Evolutionary conservation across 2,888 invertebrate genomes (phyloP).

Genomic region (Belgica antarctica): DNA sequence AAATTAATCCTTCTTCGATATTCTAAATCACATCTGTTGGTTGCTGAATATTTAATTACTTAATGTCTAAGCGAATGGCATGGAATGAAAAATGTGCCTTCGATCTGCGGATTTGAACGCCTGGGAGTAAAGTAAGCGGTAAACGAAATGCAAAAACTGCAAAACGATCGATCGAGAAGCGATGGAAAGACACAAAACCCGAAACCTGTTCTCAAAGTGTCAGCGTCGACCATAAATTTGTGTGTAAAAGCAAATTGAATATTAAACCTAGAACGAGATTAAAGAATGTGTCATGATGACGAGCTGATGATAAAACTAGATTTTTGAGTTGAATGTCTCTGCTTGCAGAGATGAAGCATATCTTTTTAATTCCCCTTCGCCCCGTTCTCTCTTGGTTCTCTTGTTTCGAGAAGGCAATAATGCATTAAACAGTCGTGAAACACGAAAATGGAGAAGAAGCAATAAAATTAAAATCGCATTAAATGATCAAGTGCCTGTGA

Average conservation of each 20-base stretch:
- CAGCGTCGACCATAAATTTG: slow-evolving; percentile 4
- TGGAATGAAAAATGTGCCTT: not conserved
- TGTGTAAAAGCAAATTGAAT: slow-evolving; percentile 21
- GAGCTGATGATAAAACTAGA: slow-evolving; percentile 42
- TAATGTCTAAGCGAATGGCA: slow-evolving; percentile 26
- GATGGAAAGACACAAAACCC: not conserved
- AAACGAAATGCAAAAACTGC: slow-evolving; percentile 11
- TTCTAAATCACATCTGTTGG: slow-evolving; percentile 26
- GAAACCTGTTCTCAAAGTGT: slow-evolving; percentile 1
- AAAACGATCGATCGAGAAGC: slow-evolving; percentile 4
- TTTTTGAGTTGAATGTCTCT: slow-evolving; percentile 35
- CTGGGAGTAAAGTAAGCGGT: not conserved
- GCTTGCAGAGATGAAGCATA: no score
- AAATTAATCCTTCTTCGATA: slow-evolving; percentile 40
- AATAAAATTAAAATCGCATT: slow-evolving; percentile 40
- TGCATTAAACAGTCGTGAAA: slow-evolving; percentile 7
- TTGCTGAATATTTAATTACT: slow-evolving; percentile 36
- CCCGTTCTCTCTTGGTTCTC: not conserved
- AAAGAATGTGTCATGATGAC: slow-evolving; percentile 42
- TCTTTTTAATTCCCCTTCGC: slow-evolving; percentile 31
- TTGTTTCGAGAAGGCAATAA: not conserved
- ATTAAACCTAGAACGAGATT: slow-evolving; percentile 26
- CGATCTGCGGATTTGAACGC: not conserved
- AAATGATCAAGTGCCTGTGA: slow-evolving; percentile 30
- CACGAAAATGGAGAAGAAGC: not conserved